phyloP scores from a whole-genome alignment of 2,888 invertebrate genomes.

The Muschampia plurimacula region DNA sequence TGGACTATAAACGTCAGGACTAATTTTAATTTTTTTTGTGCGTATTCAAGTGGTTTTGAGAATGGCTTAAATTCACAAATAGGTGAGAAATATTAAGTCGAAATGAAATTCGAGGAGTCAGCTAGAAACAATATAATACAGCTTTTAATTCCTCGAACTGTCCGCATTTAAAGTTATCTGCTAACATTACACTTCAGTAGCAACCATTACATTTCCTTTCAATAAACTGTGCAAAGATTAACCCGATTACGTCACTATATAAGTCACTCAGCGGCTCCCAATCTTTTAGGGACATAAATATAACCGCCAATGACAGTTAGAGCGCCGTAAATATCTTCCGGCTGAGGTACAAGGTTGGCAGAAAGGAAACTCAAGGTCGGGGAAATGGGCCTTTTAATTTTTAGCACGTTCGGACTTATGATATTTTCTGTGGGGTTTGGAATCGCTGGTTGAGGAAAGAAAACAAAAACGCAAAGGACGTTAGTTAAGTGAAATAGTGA shows the following conservation, averaged over 20 bases:
- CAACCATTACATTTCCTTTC: conserved; percentile 3
- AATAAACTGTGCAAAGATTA: conserved; percentile 18
- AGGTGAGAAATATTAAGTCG: too few relatives aligned
- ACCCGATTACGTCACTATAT: conserved; percentile 5
- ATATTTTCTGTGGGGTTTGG: background rate
- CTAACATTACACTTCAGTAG: too few relatives aligned
- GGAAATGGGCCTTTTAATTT: conserved; percentile 12
- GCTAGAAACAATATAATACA: too few relatives aligned
- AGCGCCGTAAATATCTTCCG: conserved; percentile 32
- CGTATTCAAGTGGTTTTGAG: too few relatives aligned
- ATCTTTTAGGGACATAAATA: conserved; percentile 35
- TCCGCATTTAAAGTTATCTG: too few relatives aligned
- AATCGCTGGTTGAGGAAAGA: background rate
- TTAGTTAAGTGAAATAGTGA: too few relatives aligned
- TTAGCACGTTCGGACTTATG: conserved; percentile 12
- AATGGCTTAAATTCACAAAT: too few relatives aligned
- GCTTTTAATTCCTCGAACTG: too few relatives aligned
- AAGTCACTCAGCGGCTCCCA: conserved; percentile 27
- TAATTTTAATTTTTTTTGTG: too few relatives aligned
- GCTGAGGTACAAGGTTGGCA: conserved; percentile 10
- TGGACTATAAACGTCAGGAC: too few relatives aligned
- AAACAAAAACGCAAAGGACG: background rate
- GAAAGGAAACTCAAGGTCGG: conserved; percentile 15
- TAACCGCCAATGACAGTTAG: conserved; percentile 30
- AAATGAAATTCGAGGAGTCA: too few relatives aligned